phyloP scores from a whole-genome alignment of 2,888 invertebrate genomes.

The Melangyna quadrimaculata region DNA sequence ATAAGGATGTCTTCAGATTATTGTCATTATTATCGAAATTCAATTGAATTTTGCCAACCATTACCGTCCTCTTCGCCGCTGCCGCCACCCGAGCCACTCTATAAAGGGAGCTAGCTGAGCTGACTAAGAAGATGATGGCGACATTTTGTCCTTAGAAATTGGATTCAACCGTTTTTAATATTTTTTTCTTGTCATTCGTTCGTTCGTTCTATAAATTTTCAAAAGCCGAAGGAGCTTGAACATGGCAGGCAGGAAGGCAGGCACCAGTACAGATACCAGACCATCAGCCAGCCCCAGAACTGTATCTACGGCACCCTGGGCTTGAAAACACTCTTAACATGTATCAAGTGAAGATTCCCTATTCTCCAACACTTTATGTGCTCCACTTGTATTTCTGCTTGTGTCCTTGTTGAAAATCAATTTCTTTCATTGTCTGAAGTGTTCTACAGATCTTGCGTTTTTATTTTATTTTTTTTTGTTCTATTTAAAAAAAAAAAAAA shows the following conservation, averaged over 20 bases:
- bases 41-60: constrained; percentile 57
- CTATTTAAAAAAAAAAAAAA: not conserved
- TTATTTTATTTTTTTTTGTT: not conserved
- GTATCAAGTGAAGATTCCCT: constrained; percentile 70
- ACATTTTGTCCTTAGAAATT: constrained; percentile 68
- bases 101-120: constrained; percentile 8
- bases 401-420: constrained; percentile 72
- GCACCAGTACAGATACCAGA: not conserved
- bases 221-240: constrained; percentile 19
- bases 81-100: not conserved
- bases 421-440: constrained; percentile 72
- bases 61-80: not conserved
- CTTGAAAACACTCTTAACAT: constrained; percentile 67
- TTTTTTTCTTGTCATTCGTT: constrained; percentile 13
- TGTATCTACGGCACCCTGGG: constrained; percentile 40
- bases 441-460: constrained; percentile 55
- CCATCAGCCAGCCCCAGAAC: not conserved
- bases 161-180: constrained; percentile 35
- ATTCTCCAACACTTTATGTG: constrained; percentile 70
- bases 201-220: constrained; percentile 42
- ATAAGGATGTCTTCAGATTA: constrained; percentile 72
- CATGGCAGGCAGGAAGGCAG: constrained; percentile 35
- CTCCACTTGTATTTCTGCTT: constrained; percentile 67
- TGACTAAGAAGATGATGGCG: constrained; percentile 68
- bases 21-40: constrained; percentile 72